Conservation (phyloP, 2,113 vertebrate species). For the Pithys albifrons region DNA sequence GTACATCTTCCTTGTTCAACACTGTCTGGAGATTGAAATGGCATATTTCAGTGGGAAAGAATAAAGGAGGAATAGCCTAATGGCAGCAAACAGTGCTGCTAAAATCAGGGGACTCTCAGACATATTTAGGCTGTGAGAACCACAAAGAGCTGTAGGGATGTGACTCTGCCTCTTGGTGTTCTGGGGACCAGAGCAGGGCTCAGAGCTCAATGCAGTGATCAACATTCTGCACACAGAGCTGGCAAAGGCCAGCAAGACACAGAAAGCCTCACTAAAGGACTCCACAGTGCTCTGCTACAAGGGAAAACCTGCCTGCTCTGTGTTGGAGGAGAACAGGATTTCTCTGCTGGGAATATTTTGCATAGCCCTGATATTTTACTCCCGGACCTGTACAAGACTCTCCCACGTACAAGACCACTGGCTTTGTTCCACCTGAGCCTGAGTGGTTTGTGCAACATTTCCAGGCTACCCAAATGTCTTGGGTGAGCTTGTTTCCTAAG, state of each 20-base stretch:
- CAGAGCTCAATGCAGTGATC: neutral
- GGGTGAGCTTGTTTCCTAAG: neutral
- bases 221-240: neutral
- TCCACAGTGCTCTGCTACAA: neutral
- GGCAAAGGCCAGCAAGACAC: neutral
- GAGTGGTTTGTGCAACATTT: neutral
- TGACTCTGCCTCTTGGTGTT: neutral
- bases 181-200: neutral
- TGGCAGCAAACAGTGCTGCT: neutral
- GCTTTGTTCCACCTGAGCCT: neutral
- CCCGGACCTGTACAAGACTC: neutral
- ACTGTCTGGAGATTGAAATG: neutral
- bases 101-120: neutral
- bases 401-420: neutral
- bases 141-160: neutral
- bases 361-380: neutral
- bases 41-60: neutral
- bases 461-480: neutral
- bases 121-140: neutral
- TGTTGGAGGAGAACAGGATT: neutral
- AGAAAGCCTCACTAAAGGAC: neutral
- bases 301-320: neutral
- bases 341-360: neutral
- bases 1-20: neutral
- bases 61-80: neutral